Evolutionary conservation across 2,797 vertebrate species (phyloP).

Genomic region (Hydrocynus forskahlii): DNA sequence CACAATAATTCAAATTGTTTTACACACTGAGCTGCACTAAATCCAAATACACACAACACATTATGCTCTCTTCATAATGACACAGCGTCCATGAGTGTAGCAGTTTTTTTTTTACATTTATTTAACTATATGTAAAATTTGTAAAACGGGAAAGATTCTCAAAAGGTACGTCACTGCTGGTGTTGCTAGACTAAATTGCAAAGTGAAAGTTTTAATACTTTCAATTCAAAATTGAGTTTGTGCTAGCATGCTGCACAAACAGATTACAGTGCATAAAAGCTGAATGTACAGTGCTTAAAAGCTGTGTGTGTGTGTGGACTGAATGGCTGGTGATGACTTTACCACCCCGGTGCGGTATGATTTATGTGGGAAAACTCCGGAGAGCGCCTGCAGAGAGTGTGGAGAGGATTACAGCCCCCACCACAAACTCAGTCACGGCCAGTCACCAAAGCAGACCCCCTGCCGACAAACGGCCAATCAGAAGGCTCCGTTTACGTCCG

Average conservation of each 20-base stretch:
- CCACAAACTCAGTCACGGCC: conserved; percentile 75
- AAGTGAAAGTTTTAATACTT: too few species aligned
- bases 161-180: too few species aligned
- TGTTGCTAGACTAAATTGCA: too few species aligned
- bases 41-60: too few species aligned
- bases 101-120: too few species aligned
- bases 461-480: conserved; percentile 74
- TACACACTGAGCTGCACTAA: too few species aligned
- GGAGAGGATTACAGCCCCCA: conserved; percentile 78
- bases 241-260: conserved; percentile 65
- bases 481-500: conserved; percentile 49
- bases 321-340: conserved; percentile 80
- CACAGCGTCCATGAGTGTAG: too few species aligned
- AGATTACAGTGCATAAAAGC: conserved; percentile 70
- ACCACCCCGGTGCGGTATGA: conserved; percentile 80
- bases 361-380: conserved; percentile 82
- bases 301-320: conserved; percentile 64
- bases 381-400: conserved; percentile 77
- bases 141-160: too few species aligned
- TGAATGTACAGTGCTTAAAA: conserved; percentile 69
- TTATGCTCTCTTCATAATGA: too few species aligned
- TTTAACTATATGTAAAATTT: too few species aligned
- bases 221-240: conserved; percentile 42
- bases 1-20: too few species aligned
- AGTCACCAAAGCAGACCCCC: conserved; percentile 74